A percentile compares a stretch with the other conserved stretches of the same genome.
phyloP scores from a whole-genome alignment of 2,888 invertebrate genomes.

The Sabatieria punctata region DNA sequence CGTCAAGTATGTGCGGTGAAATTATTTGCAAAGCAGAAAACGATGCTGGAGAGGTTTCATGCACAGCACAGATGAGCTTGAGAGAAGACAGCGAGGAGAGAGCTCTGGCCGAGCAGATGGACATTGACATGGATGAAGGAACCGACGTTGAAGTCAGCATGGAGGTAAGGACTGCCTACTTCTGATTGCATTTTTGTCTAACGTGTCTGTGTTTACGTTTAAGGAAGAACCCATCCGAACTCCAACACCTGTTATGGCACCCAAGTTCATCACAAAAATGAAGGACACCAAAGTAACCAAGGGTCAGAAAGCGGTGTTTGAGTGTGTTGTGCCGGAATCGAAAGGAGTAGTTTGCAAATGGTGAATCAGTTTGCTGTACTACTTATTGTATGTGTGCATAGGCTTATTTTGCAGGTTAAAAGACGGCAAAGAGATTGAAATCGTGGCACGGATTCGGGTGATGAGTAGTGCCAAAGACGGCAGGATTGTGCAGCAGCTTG shows the following conservation, averaged over 20 bases:
- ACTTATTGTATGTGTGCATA: background rate
- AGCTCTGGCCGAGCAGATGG: conserved; percentile 21
- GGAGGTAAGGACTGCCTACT: too few relatives aligned
- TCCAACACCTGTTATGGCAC: conserved; percentile 29
- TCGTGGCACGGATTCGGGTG: conserved; percentile 29
- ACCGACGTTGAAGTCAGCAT: too few relatives aligned
- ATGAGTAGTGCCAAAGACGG: conserved; percentile 19
- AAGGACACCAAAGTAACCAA: conserved; percentile 24
- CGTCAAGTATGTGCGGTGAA: conserved; percentile 19
- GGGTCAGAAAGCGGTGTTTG: conserved; percentile 29
- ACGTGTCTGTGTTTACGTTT: background rate
- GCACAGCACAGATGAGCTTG: conserved; percentile 15
- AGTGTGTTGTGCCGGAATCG: conserved; percentile 31
- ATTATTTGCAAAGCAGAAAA: conserved; percentile 31
- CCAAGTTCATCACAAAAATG: conserved; percentile 30
- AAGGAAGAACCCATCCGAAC: conserved; percentile 24
- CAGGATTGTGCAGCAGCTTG: conserved; percentile 34
- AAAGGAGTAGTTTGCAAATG: conserved; percentile 16
- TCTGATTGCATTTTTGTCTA: too few relatives aligned
- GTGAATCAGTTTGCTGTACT: background rate
- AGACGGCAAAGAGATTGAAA: conserved; percentile 47
- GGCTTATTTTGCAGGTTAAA: conserved; percentile 43
- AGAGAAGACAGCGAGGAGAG: conserved; percentile 14
- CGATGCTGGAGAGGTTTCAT: conserved; percentile 29
- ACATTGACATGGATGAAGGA: conserved; percentile 14